Evolutionary conservation across 2,113 vertebrate species (phyloP), one percentile per base, ranked within the genome.

Genomic region (Pterocles burchelli): DNA sequence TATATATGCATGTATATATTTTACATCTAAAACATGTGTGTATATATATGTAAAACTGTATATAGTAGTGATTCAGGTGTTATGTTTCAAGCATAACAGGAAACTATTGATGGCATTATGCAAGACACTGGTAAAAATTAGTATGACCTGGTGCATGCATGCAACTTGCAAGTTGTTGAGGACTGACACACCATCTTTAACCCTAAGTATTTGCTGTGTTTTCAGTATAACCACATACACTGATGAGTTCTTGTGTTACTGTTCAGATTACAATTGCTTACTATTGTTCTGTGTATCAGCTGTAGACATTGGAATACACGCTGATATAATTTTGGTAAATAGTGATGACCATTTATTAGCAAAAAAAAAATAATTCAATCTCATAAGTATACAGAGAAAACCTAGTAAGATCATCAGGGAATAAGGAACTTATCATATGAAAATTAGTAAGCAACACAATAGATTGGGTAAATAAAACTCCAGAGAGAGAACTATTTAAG

Each of bases 371-470:
- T 15, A 54, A 7, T 24, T 65, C 10, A 58, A 46, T 46, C 10
- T 43, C 54, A 3, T 67, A 75, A 68, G 10, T 5, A 62, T 52
- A 38, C 7, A 74, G 33, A 51, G 7, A 72, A 91, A 82, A 87
- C 11, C n/a, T 48, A 45, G 33, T 55, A 22, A 65, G 41, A 85
- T 90, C 78, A 79, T 41, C 1, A 2, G 71, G 36, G 82, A 91
- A 73, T 85, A 91, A 66, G 45, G 66, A 76, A 83, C 54, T 6
- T 90, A 76, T 46, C 0, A 0, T 54, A 83, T 54, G 31, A 88
- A 95, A 93, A 95, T 88, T 65, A 72, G 36, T 41, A 76, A 89
- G 61, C 13, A 89, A 82, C 48, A 89, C 29, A 85, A 91, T 49
- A 93, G 66, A 79, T 62, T 34, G 67, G 45, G 54, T 54, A 41